Percentiles rank a stretch among this genome's conserved stretches.
phyloP scores from a whole-genome alignment of 2,797 vertebrate species.

The Psittacula echo region DNA sequence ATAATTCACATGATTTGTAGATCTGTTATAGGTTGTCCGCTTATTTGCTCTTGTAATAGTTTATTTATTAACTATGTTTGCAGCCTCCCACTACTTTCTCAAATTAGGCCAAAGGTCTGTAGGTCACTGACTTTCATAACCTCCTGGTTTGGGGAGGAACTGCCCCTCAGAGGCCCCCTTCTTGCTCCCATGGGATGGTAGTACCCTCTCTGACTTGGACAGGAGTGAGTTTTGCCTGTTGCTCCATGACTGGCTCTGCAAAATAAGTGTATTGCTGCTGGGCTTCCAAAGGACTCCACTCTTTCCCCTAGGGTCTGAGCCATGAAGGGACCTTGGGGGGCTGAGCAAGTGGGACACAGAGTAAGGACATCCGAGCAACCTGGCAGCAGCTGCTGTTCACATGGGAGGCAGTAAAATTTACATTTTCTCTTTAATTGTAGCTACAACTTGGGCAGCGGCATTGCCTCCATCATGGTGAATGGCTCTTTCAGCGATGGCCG shows the following conservation, averaged over 20 bases:
- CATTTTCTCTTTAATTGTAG: slow-evolving; percentile 61
- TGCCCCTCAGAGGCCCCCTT: background rate
- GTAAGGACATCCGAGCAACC: background rate
- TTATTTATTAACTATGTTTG: background rate
- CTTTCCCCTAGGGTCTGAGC: rapidly evolving
- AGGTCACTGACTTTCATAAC: background rate
- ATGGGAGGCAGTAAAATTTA: background rate
- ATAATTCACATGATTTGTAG: background rate
- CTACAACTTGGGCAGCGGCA: slow-evolving; percentile 94
- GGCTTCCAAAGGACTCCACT: background rate
- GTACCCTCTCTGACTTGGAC: background rate
- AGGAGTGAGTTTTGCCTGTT: background rate
- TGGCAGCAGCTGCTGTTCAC: background rate
- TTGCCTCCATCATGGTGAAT: slow-evolving; percentile 84
- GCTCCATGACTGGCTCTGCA: background rate
- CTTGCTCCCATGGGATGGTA: background rate
- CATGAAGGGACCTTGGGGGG: background rate
- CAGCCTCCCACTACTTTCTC: background rate
- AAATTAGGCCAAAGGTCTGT: background rate
- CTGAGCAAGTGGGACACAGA: background rate
- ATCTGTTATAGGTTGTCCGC: background rate
- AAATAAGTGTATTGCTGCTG: background rate
- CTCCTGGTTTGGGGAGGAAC: background rate
- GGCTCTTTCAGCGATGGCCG: slow-evolving; percentile 91
- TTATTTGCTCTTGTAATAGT: background rate